A percentile compares a stretch with the other conserved stretches of the same genome.
Evolutionary conservation across 2,797 vertebrate genomes (phyloP).

Genomic region (Eupleurogrammus muticus): DNA sequence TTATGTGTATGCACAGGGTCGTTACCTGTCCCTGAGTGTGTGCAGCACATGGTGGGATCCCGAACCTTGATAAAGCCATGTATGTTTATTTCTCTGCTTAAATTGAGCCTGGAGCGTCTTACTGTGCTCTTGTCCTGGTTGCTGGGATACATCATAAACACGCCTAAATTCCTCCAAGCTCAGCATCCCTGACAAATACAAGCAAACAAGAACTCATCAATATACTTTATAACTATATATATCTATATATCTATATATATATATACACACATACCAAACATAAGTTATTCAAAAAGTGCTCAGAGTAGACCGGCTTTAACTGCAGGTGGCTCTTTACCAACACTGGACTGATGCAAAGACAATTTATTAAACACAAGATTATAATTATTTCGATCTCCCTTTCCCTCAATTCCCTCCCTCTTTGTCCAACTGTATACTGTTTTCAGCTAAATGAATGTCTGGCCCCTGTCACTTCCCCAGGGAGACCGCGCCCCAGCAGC

Average conservation of each 20-base stretch:
- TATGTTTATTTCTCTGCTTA: constrained; percentile 92
- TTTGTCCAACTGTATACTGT: constrained; percentile 42
- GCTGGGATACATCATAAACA: constrained; percentile 89
- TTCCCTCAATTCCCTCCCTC: constrained; percentile 30
- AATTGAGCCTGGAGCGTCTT: constrained; percentile 75
- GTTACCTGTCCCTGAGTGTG: constrained; percentile 90
- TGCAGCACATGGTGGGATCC: constrained; percentile 93
- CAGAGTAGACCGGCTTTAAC: too few species aligned
- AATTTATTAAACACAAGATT: constrained; percentile 4
- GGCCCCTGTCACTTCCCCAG: constrained; percentile 62
- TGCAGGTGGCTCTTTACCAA: too few species aligned
- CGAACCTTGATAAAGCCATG: constrained; percentile 92
- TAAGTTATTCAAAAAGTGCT: too few species aligned
- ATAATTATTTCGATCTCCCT: constrained; percentile 8
- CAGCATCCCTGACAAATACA: constrained; percentile 85
- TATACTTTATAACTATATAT: background rate
- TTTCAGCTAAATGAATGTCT: constrained; percentile 71
- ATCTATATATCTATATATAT: background rate
- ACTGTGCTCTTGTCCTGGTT: constrained; percentile 83
- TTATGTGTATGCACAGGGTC: background rate
- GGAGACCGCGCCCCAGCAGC: constrained; percentile 68
- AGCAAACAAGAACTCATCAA: background rate
- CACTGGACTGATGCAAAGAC: background rate
- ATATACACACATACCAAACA: too few species aligned
- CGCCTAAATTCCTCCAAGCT: constrained; percentile 91